Percentiles rank a stretch among this genome's conserved stretches.
Evolutionary conservation across 2,888 invertebrate genomes (phyloP).

Genomic region (Patella depressa): DNA sequence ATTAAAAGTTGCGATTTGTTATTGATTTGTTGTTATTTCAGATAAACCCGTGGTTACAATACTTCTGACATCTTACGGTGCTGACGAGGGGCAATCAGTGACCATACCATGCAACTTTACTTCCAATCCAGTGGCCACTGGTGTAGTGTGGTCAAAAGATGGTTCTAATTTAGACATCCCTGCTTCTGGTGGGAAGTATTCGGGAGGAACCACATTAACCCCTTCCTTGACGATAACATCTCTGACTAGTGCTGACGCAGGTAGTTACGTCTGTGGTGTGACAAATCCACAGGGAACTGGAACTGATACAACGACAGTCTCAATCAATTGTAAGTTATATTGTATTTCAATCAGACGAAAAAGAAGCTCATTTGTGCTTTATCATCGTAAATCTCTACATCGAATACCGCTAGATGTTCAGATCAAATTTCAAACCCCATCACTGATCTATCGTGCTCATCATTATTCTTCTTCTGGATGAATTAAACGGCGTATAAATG

Average conservation of each 20-base stretch:
- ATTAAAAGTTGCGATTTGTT: not conserved
- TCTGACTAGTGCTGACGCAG: constrained; percentile 30
- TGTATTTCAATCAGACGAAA: too few species aligned
- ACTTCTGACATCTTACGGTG: constrained; percentile 11
- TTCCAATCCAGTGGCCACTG: constrained; percentile 23
- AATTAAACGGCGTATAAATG: too few species aligned
- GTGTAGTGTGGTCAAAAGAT: constrained; percentile 27
- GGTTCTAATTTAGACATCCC: not conserved
- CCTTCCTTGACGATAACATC: constrained; percentile 38
- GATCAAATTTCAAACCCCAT: too few species aligned
- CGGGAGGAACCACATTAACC: constrained; percentile 30
- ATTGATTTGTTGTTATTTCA: not conserved
- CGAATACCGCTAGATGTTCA: too few species aligned
- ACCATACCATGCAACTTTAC: constrained; percentile 21
- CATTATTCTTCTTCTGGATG: too few species aligned
- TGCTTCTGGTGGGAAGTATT: constrained; percentile 21
- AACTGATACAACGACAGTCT: not conserved
- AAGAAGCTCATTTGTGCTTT: too few species aligned
- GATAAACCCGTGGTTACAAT: constrained; percentile 23
- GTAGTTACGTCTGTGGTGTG: constrained; percentile 36
- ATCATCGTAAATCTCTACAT: too few species aligned
- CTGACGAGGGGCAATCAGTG: constrained; percentile 16
- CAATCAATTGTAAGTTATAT: not conserved
- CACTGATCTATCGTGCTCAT: too few species aligned
- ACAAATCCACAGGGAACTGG: constrained; percentile 28